Evolutionary conservation across 2,888 invertebrate genomes (phyloP).

Genomic region (Magallana nippona): DNA sequence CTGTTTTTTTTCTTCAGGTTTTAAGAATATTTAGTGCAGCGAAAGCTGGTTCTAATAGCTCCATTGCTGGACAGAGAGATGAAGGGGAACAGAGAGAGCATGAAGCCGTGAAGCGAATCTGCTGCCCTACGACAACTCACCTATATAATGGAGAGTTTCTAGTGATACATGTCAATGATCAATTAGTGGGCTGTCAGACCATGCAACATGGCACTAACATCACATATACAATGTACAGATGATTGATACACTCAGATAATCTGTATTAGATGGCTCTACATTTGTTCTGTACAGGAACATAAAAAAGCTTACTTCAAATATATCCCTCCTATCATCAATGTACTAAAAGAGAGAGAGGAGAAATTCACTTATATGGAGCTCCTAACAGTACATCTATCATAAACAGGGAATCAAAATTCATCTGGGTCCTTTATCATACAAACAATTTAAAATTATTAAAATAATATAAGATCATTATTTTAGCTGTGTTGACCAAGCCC

Average conservation of each 20-base stretch:
- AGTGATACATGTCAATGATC: constrained; percentile 4
- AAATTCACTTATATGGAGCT: neutral
- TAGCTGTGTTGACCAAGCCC: too few species aligned
- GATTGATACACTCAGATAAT: constrained; percentile 18
- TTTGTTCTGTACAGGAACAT: constrained; percentile 23
- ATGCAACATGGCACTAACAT: constrained; percentile 35
- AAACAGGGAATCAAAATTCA: neutral
- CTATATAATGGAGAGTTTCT: constrained; percentile 30
- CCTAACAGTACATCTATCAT: neutral
- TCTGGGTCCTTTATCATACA: too few species aligned
- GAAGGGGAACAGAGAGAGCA: neutral
- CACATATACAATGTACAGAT: constrained; percentile 15
- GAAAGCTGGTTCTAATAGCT: neutral
- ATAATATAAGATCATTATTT: too few species aligned
- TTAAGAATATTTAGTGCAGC: too few species aligned
- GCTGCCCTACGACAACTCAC: neutral
- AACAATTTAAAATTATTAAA: too few species aligned
- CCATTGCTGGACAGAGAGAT: neutral
- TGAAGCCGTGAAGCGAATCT: neutral
- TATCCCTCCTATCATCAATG: constrained; percentile 42
- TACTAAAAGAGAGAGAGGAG: constrained; percentile 38
- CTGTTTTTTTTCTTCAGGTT: too few species aligned
- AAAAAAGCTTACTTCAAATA: constrained; percentile 42
- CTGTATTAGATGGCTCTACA: constrained; percentile 26
- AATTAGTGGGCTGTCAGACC: constrained; percentile 14